phyloP scores from a whole-genome alignment of 2,113 vertebrate species.

The Eptesicus fuscus region DNA sequence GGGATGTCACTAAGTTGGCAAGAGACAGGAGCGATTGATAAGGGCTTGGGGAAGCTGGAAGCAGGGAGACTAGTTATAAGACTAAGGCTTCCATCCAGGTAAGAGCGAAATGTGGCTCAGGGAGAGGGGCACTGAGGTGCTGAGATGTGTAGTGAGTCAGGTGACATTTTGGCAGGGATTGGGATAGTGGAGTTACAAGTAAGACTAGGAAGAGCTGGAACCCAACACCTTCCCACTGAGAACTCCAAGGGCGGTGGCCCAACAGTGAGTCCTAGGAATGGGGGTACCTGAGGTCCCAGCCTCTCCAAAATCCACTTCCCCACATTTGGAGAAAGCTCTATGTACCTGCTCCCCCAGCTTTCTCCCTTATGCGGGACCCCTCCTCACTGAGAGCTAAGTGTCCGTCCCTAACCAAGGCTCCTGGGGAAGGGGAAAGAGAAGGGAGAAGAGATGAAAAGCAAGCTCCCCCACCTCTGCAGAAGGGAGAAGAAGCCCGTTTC shows the following conservation, averaged over 20 bases:
- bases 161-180: not conserved
- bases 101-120: not conserved
- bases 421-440: too few species aligned
- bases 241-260: not conserved
- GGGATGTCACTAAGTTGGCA: not conserved
- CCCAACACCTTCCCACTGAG: not conserved
- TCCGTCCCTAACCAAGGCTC: not conserved
- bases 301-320: not conserved
- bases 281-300: not conserved
- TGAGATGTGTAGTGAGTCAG: not conserved
- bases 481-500: not conserved
- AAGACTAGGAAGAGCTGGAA: not conserved
- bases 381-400: not conserved
- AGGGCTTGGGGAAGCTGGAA: not conserved
- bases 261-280: not conserved
- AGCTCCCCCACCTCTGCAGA: not conserved
- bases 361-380: not conserved
- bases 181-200: not conserved
- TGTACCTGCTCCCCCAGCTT: not conserved
- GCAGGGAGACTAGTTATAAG: not conserved
- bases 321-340: not conserved
- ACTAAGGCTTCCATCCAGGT: not conserved
- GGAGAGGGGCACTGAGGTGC: not conserved
- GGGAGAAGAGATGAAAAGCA: not conserved
- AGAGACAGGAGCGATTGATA: not conserved